These are phyloP conservation scores for Acinonyx jubatus DNA, from an alignment of 2,113 vertebrate species.

Conservation along the genomic window DNA sequence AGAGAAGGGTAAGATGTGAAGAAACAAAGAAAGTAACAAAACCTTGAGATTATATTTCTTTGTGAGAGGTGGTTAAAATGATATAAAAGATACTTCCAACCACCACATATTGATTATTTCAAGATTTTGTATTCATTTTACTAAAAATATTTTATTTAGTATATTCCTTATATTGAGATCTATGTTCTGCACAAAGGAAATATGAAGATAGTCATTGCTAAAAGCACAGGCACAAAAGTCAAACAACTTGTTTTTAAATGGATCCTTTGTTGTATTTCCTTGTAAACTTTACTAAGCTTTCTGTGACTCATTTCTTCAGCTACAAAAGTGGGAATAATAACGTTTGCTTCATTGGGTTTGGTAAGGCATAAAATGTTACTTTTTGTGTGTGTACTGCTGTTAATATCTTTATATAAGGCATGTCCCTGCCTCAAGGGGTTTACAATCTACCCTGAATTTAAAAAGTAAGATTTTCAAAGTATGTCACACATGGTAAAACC, in stretches of 20 bases:
- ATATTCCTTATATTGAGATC: background rate
- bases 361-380: background rate
- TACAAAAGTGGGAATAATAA: background rate
- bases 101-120: background rate
- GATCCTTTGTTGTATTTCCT: background rate
- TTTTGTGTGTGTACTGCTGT: background rate
- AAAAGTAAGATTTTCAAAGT: background rate
- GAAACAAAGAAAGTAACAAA: background rate
- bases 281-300: background rate
- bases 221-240: background rate
- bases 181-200: background rate
- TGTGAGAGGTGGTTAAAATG: background rate
- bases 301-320: background rate
- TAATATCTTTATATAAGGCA: background rate
- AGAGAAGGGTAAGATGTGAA: background rate
- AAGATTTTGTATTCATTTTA: background rate
- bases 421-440: background rate
- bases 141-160: background rate
- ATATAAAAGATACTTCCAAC: background rate
- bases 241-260: background rate
- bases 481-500: background rate
- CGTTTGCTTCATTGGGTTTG: background rate
- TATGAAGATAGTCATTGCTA: background rate
- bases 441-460: background rate
- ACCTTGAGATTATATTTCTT: background rate